Conservation (phyloP, 2,888 invertebrate genomes). For the Druceiella hillmani region DNA sequence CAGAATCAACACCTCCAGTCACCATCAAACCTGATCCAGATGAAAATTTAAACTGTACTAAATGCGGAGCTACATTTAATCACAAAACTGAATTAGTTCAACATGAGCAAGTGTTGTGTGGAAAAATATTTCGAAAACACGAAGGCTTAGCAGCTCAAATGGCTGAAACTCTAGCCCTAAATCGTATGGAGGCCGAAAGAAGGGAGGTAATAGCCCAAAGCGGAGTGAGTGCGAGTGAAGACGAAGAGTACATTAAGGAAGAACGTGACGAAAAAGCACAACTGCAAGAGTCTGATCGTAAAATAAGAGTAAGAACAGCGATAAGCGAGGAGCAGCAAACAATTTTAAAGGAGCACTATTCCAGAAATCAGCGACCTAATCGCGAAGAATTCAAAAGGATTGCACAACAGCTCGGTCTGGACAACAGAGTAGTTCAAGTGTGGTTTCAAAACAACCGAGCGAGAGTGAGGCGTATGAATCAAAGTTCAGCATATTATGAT, state of each 20-base stretch:
- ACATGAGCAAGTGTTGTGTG: slow-evolving; percentile 64
- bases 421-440: slow-evolving; percentile 80
- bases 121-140: slow-evolving; percentile 54
- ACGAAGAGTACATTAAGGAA: slow-evolving; percentile 52
- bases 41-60: slow-evolving; percentile 48
- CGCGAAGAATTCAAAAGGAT: slow-evolving; percentile 90
- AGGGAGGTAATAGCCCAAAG: slow-evolving; percentile 48
- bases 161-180: slow-evolving; percentile 59
- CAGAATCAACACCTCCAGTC: slow-evolving; percentile 32
- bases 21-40: slow-evolving; percentile 39
- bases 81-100: slow-evolving; percentile 58
- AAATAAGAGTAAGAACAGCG: slow-evolving; percentile 87
- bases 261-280: slow-evolving; percentile 48
- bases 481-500: slow-evolving; percentile 46
- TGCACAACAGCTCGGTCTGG: slow-evolving; percentile 70
- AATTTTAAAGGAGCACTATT: slow-evolving; percentile 84
- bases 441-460: slow-evolving; percentile 97
- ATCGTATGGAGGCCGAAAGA: slow-evolving; percentile 46
- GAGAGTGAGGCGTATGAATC: slow-evolving; percentile 68
- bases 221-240: slow-evolving; percentile 55
- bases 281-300: slow-evolving; percentile 61
- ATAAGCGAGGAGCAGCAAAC: slow-evolving; percentile 92
- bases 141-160: slow-evolving; percentile 76
- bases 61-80: slow-evolving; percentile 55
- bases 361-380: slow-evolving; percentile 87